A percentile compares a stretch with the other conserved stretches of the same genome.
These are phyloP conservation scores for Lepidostoma basale DNA, from an alignment of 1,140 invertebrate species.

Conservation along the genomic window DNA sequence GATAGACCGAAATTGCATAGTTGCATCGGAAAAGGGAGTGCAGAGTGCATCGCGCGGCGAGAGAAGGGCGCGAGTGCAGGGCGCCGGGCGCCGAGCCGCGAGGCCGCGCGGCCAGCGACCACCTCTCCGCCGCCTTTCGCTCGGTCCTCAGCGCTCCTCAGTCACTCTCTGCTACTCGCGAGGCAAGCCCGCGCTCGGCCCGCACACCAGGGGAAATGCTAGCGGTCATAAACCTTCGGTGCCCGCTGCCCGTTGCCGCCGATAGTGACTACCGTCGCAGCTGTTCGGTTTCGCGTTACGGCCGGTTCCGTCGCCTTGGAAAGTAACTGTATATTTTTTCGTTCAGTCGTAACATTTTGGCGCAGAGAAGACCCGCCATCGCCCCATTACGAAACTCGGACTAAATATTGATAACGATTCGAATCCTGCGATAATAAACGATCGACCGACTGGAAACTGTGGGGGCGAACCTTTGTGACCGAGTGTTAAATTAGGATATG, in stretches of 20 bases:
- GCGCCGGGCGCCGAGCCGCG: background rate
- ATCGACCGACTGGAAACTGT: background rate
- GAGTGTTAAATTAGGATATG: background rate
- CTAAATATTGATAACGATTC: constrained; percentile 9
- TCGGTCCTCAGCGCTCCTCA: constrained; percentile 19
- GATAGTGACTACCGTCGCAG: background rate
- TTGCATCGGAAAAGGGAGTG: background rate
- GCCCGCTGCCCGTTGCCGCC: background rate
- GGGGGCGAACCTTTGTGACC: background rate
- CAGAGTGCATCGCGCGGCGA: background rate
- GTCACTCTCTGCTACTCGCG: constrained; percentile 22
- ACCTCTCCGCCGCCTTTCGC: constrained; percentile 24
- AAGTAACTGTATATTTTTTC: constrained; percentile 36
- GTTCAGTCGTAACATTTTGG: constrained; percentile 34
- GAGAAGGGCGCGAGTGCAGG: background rate
- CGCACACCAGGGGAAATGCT: constrained; percentile 2
- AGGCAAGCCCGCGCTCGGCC: background rate
- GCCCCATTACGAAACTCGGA: constrained; percentile 13
- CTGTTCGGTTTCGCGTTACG: constrained; percentile 23
- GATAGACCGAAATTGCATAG: too few relatives aligned
- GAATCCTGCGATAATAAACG: background rate
- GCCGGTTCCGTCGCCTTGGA: constrained; percentile 23
- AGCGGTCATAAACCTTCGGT: constrained; percentile 38
- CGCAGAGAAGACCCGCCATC: constrained; percentile 16
- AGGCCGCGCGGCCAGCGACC: background rate